Base-by-base conservation (phyloP, 2,888 invertebrate species). In the Troglohyphantes excavatus region DNA sequence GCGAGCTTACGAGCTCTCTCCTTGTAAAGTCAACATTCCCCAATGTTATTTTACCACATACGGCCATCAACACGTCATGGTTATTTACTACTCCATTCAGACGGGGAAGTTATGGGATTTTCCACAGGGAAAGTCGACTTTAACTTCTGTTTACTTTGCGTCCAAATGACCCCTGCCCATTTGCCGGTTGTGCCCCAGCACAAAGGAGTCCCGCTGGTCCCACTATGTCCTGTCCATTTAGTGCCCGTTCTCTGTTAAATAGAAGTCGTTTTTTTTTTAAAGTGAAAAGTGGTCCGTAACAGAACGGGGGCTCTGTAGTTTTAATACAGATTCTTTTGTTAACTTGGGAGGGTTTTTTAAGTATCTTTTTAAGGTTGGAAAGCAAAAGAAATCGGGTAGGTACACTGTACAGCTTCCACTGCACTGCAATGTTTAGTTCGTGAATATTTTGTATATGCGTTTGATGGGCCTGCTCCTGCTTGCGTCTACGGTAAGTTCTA, bases 61-160 rank as follows among this genome's bases (percentile, higher is more conserved):
- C 13, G 39, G 39, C 39, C 53, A 53, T 53, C 53, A 68, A 2
- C 68, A 33, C 33, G 13, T 39, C 68, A 7, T 29, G 11, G 68
- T n/a, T 65, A 26, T 7, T 65, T 65, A 27, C 68, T n/a, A 19
- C 17, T 17, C 43, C 27, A 46, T n/a, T 46, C 23, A 53, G 46
- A 2, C 2, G n/a, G 23, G 19, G 0, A 61, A 61, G 29, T 75
- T n/a, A 29, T 27, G 29, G 6, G n/a, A 19, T 19, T 53, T 53
- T 65, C 65, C 9, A 65, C 7, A 26, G 17, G 21, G 9, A 46
- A 11, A 21, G 70, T n/a, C 21, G 19, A 39, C 26, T 23, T 7
- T 9, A 29, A 75, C 13, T 75, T 21, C 5, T 75, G 75, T 75
- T 75, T 75, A 75, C 53, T 61, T 61, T 75, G 17, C 75, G 13